Conservation (phyloP, 2,888 invertebrate genomes). For the Tinea pellionella region DNA sequence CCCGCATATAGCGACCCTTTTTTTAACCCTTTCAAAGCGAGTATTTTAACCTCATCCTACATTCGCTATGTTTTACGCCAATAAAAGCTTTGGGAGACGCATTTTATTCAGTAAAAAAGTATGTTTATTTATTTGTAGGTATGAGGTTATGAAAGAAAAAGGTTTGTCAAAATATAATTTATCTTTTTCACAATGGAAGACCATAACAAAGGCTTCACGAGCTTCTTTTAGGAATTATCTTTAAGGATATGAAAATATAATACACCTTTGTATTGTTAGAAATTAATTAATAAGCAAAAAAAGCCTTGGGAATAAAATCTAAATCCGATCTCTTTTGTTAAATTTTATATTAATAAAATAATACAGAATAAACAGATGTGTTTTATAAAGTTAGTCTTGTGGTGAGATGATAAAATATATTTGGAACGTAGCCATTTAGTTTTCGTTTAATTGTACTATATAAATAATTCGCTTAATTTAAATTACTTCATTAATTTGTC, state of each 20-base stretch:
- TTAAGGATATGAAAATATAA: background rate
- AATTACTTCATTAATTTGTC: too few relatives aligned
- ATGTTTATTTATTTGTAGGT: background rate
- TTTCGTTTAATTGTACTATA: background rate
- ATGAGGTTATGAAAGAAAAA: background rate
- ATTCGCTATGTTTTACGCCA: conserved; percentile 1
- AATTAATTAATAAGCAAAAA: background rate
- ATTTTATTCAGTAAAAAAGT: conserved; percentile 4
- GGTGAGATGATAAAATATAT: background rate
- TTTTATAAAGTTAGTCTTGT: background rate
- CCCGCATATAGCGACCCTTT: background rate
- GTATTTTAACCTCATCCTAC: conserved; percentile 2
- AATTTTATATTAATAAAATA: too few relatives aligned
- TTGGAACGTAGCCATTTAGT: background rate
- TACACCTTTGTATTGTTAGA: background rate
- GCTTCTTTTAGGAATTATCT: background rate
- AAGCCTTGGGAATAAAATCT: background rate
- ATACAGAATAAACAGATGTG: background rate
- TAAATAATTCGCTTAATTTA: too few relatives aligned
- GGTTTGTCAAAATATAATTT: background rate
- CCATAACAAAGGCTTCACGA: background rate
- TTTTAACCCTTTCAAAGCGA: background rate
- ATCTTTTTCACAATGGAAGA: background rate
- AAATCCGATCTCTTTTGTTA: background rate
- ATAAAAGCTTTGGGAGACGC: conserved; percentile 3